Evolutionary conservation across 2,888 invertebrate species (phyloP).

Genomic region (Hylaea fasciaria): DNA sequence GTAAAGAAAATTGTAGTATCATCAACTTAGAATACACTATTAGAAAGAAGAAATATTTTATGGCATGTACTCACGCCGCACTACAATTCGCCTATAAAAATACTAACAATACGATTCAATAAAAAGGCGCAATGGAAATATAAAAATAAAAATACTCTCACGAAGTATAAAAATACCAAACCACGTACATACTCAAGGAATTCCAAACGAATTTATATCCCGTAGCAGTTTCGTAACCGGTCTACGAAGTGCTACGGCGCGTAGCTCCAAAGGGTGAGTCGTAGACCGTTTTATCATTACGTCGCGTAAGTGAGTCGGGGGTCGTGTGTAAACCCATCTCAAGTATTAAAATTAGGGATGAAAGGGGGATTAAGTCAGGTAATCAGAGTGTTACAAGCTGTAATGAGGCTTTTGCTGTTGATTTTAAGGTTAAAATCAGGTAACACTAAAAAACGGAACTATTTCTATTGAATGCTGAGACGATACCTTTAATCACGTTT

Average conservation of each 20-base stretch:
- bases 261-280: conserved; percentile 11
- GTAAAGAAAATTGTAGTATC: too few relatives aligned
- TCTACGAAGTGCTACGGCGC: conserved; percentile 32
- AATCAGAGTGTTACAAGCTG: conserved; percentile 32
- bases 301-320: conserved; percentile 34
- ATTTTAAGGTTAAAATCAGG: too few relatives aligned
- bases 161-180: conserved; percentile 5
- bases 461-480: too few relatives aligned
- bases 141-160: conserved; percentile 1
- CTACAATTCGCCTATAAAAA: too few relatives aligned
- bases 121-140: conserved; percentile 1
- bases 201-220: conserved; percentile 18
- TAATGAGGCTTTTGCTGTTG: conserved; percentile 1
- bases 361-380: conserved; percentile 38
- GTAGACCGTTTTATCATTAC: conserved; percentile 29
- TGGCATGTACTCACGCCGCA: too few relatives aligned
- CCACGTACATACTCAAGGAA: conserved; percentile 9
- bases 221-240: conserved; percentile 25
- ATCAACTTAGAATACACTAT: too few relatives aligned
- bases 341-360: conserved; percentile 39
- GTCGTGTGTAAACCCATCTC: conserved; percentile 42
- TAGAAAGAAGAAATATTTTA: too few relatives aligned
- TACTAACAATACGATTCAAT: conserved; percentile 3
- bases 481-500: too few relatives aligned
- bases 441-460: too few relatives aligned